Evolutionary conservation across 1,140 invertebrate species (phyloP), one percentile per base, ranked within the genome.

Genomic region (Conopomorpha cramerella): DNA sequence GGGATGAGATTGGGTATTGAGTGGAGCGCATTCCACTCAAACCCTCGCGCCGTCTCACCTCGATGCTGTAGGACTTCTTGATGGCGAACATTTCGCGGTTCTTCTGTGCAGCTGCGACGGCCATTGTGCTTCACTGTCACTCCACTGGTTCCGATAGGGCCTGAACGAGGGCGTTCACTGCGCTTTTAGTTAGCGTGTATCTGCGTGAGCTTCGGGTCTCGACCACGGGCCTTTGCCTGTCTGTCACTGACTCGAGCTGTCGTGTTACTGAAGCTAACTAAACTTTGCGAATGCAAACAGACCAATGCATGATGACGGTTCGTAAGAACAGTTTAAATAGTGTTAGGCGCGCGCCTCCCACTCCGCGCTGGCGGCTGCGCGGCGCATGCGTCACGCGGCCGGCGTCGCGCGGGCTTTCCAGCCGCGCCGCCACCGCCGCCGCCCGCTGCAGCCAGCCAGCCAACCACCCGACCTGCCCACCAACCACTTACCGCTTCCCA

Each of bases 21-120:
- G n/a, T n/a, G n/a, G n/a, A n/a, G n/a, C n/a, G n/a, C n/a, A n/a
- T n/a, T n/a, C n/a, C n/a, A n/a, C n/a, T n/a, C n/a, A n/a, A n/a
- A n/a, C n/a, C n/a, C n/a, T n/a, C n/a, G n/a, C n/a, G n/a, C n/a
- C n/a, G n/a, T n/a, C 88, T 89, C 81, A 96, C 93, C 91, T 96
- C 94, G 67, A 95, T 93, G 81, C 93, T 96, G 84, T 96, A 96
- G 48, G 92, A 94, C 71, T 96, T 96, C 80, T 95, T 93, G 80
- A 93, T 94, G 74, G 91, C 91, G 82, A 93, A 93, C 88, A 92
- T 90, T 76, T 93, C 91, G 66, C 92, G 87, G 77, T 92, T 93
- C 77, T 92, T 92, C 79, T 92, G 89, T 32, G 90, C 90, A 65
- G 89, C 89, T 66, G 89, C 90, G 56, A 92, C 88, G 66, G 89